Percentiles rank a stretch among this genome's conserved stretches.
These are phyloP conservation scores for Drosophila rufa DNA, from an alignment of 1,140 invertebrate species.

Conservation along the genomic window DNA sequence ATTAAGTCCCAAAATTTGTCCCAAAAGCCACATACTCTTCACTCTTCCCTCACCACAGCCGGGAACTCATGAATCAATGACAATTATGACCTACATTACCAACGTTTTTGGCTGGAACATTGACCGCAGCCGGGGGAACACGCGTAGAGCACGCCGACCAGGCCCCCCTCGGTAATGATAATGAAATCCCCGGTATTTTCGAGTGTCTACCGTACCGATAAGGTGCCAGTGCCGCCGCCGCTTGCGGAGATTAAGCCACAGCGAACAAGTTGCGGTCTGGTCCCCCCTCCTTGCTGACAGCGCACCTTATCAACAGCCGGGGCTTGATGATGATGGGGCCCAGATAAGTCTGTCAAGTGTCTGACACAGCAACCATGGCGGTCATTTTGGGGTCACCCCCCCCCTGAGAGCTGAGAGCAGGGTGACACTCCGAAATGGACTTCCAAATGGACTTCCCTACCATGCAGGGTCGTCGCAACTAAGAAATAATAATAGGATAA, in stretches of 20 bases:
- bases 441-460: not conserved
- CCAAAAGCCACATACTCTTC: conserved; percentile 38
- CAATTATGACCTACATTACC: conserved; percentile 53
- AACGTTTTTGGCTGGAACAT: not conserved
- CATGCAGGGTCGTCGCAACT: not conserved
- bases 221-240: not conserved
- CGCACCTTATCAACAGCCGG: conserved; percentile 40
- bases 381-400: conserved; percentile 72
- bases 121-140: conserved; percentile 24
- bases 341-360: conserved; percentile 57
- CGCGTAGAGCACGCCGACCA: conserved; percentile 14
- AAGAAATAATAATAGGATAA: not conserved
- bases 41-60: not conserved
- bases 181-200: conserved; percentile 16
- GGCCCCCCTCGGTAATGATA: conserved; percentile 4
- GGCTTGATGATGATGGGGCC: conserved; percentile 36
- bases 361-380: conserved; percentile 52
- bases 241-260: conserved; percentile 34
- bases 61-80: conserved; percentile 21
- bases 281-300: conserved; percentile 21
- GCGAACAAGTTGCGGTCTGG: conserved; percentile 23
- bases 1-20: conserved; percentile 5
- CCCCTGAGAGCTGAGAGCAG: not conserved
- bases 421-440: not conserved
- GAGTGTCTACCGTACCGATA: conserved; percentile 41